Percentiles rank a stretch among this genome's conserved stretches.
phyloP scores from a whole-genome alignment of 2,113 vertebrate genomes.

The Larimichthys crocea region DNA sequence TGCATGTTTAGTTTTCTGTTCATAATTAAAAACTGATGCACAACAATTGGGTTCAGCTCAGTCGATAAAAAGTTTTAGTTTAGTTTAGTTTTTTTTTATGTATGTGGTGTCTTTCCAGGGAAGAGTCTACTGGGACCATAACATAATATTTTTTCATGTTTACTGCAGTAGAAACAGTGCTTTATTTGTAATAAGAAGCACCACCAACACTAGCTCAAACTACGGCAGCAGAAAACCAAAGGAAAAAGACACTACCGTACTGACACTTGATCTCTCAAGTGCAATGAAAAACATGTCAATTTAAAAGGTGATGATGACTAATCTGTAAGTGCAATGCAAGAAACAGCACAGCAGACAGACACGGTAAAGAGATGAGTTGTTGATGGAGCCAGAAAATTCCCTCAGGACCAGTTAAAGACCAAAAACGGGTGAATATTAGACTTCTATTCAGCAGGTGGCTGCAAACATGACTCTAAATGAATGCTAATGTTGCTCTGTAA shows the following conservation, averaged over 20 bases:
- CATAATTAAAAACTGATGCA: conserved; percentile 13
- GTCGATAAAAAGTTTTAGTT: conserved; percentile 14
- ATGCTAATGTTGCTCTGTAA: background rate
- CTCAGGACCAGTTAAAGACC: background rate
- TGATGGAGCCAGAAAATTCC: background rate
- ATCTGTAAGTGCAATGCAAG: background rate
- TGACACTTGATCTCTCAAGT: background rate
- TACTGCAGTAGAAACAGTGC: background rate
- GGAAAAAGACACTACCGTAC: background rate
- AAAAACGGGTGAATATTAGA: background rate
- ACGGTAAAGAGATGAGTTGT: no score
- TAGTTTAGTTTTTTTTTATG: background rate
- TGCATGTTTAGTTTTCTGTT: background rate
- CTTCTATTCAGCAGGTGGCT: background rate
- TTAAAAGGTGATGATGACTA: background rate
- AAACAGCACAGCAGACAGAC: background rate
- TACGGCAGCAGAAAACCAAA: background rate
- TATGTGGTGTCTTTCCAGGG: conserved; percentile 18
- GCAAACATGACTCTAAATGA: background rate
- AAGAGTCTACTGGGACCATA: conserved; percentile 7
- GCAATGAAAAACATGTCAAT: background rate
- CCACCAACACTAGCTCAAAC: background rate
- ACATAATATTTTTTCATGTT: conserved; percentile 18
- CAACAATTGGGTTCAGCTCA: background rate
- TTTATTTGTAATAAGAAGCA: background rate